Percentiles rank a stretch among this genome's conserved stretches.
These are phyloP conservation scores for Drosophila pseudoananassae DNA, from an alignment of 1,140 invertebrate genomes.

Conservation along the genomic window DNA sequence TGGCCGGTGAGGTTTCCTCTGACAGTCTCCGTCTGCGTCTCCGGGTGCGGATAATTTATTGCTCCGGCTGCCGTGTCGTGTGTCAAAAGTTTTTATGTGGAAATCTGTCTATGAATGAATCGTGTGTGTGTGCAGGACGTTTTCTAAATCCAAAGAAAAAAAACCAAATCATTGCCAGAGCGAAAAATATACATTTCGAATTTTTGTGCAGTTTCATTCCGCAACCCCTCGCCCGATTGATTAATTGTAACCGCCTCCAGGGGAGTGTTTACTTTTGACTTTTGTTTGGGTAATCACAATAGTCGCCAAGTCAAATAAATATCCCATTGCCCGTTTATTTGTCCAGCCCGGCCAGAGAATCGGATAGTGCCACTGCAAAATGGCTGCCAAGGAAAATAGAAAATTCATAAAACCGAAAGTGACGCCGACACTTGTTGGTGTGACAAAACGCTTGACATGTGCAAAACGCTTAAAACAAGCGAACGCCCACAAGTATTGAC, in stretches of 20 bases:
- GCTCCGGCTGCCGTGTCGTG: conserved; percentile 75
- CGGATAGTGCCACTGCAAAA: conserved; percentile 61
- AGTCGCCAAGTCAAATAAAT: conserved; percentile 49
- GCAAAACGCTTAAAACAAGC: conserved; percentile 43
- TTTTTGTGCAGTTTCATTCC: conserved; percentile 67
- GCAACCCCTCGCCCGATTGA: conserved; percentile 48
- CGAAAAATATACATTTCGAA: conserved; percentile 61
- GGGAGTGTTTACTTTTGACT: conserved; percentile 68
- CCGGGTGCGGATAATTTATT: conserved; percentile 71
- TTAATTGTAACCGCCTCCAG: conserved; percentile 63
- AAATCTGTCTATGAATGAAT: conserved; percentile 80
- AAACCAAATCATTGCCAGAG: conserved; percentile 67
- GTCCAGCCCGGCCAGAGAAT: conserved; percentile 17
- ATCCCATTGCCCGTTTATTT: conserved; percentile 54
- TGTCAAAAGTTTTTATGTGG: conserved; percentile 79
- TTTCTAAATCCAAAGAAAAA: conserved; percentile 17
- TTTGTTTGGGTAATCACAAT: conserved; percentile 57
- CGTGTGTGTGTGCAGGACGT: conserved; percentile 51
- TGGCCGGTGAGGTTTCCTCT: conserved; percentile 41
- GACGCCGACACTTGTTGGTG: conserved; percentile 69
- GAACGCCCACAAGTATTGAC: conserved; percentile 75
- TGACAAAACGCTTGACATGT: conserved; percentile 69
- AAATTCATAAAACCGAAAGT: conserved; percentile 18
- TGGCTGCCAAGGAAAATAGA: conserved; percentile 36
- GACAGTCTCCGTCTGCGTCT: conserved; percentile 28